Evolutionary conservation across 2,797 vertebrate species (phyloP).

Genomic region (Myotis pilosus): DNA sequence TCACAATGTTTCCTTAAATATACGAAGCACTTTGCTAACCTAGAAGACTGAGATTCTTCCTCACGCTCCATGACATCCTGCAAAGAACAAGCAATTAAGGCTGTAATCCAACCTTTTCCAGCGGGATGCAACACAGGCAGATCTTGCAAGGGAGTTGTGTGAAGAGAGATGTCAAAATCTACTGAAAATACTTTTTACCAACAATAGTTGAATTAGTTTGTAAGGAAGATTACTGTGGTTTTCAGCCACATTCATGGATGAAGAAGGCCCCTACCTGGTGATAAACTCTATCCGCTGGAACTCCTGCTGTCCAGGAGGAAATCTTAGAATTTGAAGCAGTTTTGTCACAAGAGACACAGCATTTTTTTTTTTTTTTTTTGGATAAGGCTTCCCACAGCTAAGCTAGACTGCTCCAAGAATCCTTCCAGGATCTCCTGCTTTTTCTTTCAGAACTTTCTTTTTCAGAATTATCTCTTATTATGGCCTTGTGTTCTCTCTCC

Average conservation of each 20-base stretch:
- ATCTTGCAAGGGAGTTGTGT: not conserved
- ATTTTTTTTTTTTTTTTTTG: not conserved
- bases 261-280: not conserved
- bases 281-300: not conserved
- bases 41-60: not conserved
- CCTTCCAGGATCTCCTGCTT: not conserved
- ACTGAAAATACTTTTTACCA: not conserved
- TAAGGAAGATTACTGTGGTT: not conserved
- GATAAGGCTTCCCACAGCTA: not conserved
- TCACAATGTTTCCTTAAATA: not conserved
- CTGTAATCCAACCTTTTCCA: not conserved
- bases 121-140: not conserved
- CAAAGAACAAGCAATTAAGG: not conserved
- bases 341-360: not conserved
- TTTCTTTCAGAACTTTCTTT: not conserved
- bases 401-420: not conserved
- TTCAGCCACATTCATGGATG: not conserved
- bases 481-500: not conserved
- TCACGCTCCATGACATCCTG: not conserved
- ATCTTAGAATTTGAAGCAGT: not conserved
- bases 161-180: not conserved
- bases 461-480: not conserved
- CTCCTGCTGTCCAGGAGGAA: not conserved
- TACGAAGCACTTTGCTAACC: not conserved
- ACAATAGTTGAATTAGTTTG: not conserved